Percentiles rank a stretch among this genome's conserved stretches.
These are phyloP conservation scores for Ophion costatus DNA, from an alignment of 2,888 invertebrate genomes.

Conservation along the genomic window DNA sequence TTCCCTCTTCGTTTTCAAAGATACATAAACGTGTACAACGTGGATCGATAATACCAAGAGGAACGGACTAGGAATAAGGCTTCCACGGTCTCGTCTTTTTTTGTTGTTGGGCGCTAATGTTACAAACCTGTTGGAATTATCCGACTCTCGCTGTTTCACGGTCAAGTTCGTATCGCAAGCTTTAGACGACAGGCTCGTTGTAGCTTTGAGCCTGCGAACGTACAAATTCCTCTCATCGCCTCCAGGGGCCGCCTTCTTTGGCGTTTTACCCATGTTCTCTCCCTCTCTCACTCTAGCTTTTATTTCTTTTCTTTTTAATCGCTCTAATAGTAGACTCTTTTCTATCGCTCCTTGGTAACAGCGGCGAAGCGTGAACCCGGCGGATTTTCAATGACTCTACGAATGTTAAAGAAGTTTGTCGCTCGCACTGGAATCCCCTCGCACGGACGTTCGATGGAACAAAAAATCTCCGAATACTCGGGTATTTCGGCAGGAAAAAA, in stretches of 20 bases:
- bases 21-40: conserved; percentile 22
- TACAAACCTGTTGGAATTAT: conserved; percentile 79
- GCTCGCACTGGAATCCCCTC: conserved; percentile 17
- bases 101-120: conserved; percentile 57
- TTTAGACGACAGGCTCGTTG: conserved; percentile 74
- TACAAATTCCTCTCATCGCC: conserved; percentile 81
- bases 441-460: neutral
- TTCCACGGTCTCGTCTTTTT: conserved; percentile 39
- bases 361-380: neutral
- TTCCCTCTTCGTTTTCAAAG: neutral
- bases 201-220: conserved; percentile 78
- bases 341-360: conserved; percentile 1
- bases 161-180: conserved; percentile 73
- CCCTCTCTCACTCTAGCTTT: conserved; percentile 26
- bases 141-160: conserved; percentile 76
- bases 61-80: conserved; percentile 33
- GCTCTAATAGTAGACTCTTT: conserved; percentile 13
- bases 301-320: conserved; percentile 1
- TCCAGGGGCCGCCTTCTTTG: conserved; percentile 80
- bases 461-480: conserved; percentile 14
- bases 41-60: conserved; percentile 21
- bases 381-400: conserved; percentile 5
- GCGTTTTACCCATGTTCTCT: conserved; percentile 77
- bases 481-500: neutral
- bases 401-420: neutral